Evolutionary conservation across 2,888 invertebrate genomes (phyloP).

Genomic region (Frankliniella intonsa): DNA sequence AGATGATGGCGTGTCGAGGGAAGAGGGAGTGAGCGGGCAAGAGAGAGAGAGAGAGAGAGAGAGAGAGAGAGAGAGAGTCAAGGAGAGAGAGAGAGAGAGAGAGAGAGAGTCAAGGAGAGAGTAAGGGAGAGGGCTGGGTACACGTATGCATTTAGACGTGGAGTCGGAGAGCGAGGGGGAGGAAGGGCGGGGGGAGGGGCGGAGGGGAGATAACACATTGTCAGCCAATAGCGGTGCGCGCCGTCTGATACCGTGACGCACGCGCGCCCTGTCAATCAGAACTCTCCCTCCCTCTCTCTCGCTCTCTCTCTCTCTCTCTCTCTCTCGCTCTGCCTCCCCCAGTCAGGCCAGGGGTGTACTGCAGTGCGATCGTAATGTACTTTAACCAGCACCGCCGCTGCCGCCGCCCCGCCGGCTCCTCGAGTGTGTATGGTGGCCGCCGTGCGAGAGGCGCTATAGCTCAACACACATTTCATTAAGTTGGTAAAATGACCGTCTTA

Average conservation of each 20-base stretch:
- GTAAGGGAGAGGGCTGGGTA: background rate
- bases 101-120: background rate
- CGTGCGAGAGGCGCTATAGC: background rate
- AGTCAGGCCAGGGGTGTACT: background rate
- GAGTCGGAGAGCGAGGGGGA: no score
- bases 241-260: background rate
- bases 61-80: background rate
- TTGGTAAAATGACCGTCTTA: constrained; percentile 3
- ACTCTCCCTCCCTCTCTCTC: background rate
- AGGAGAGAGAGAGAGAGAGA: no score
- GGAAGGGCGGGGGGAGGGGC: background rate
- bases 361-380: background rate
- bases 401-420: background rate
- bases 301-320: background rate
- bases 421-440: background rate
- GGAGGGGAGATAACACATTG: constrained; percentile 9
- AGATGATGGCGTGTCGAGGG: background rate
- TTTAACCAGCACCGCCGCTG: background rate
- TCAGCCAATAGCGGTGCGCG: constrained; percentile 9
- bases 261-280: background rate
- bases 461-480: constrained; percentile 10
- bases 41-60: background rate
- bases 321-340: background rate
- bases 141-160: background rate
- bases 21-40: background rate